A percentile compares a stretch with the other conserved stretches of the same genome.
Conservation (phyloP, 1,140 invertebrate genomes). For the Trachymyrmex cornetzi region DNA sequence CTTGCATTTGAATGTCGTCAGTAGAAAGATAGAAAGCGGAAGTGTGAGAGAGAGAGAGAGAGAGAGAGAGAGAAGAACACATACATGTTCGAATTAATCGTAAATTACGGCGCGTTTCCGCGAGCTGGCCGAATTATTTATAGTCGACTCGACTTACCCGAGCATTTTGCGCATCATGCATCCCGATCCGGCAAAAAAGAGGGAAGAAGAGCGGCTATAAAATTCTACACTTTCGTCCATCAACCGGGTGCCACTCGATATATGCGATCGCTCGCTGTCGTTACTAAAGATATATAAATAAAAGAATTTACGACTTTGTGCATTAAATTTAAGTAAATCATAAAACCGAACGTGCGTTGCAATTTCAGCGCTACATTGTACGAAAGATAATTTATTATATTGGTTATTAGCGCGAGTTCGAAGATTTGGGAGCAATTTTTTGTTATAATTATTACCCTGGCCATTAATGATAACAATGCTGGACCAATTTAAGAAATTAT, state of each 20-base stretch:
- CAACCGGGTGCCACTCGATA: slow-evolving; percentile 5
- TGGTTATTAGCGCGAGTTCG: background rate
- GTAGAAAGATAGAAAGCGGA: slow-evolving; percentile 14
- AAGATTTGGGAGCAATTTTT: slow-evolving; percentile 7
- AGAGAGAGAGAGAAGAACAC: background rate
- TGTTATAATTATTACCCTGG: slow-evolving; percentile 4
- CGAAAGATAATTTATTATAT: slow-evolving; percentile 2
- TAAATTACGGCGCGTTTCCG: slow-evolving; percentile 35
- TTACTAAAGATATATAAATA: slow-evolving; percentile 33
- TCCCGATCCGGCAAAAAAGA: slow-evolving; percentile 1
- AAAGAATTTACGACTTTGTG: slow-evolving; percentile 15
- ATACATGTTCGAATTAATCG: slow-evolving; percentile 47
- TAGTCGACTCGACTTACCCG: slow-evolving; percentile 32
- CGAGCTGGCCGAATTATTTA: slow-evolving; percentile 33
- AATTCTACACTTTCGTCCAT: slow-evolving; percentile 41
- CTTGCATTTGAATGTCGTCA: slow-evolving; percentile 47
- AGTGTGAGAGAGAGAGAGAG: background rate
- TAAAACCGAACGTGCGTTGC: slow-evolving; percentile 13
- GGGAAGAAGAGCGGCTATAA: slow-evolving; percentile 19
- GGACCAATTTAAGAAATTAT: slow-evolving; percentile 17
- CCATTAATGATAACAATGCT: background rate
- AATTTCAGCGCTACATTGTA: slow-evolving; percentile 18
- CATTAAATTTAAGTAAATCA: slow-evolving; percentile 50
- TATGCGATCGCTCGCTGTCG: slow-evolving; percentile 29
- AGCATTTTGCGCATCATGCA: slow-evolving; percentile 24